A percentile compares a stretch with the other conserved stretches of the same genome.
Evolutionary conservation across 2,888 invertebrate species (phyloP).

Genomic region (Ochlodes sylvanus): DNA sequence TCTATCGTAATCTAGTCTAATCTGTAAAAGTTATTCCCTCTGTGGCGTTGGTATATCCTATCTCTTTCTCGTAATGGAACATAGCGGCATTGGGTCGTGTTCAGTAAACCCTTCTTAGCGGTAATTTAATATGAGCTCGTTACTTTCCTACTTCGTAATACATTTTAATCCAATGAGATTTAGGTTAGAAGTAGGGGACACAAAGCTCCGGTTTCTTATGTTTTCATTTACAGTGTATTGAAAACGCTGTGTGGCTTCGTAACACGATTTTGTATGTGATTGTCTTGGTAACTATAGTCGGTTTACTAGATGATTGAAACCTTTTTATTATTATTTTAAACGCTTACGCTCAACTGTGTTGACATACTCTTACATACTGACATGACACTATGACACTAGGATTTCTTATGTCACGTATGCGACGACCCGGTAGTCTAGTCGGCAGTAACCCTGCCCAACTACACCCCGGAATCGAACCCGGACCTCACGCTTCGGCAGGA

Average conservation of each 20-base stretch:
- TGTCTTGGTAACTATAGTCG: background rate
- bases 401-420: too few species aligned
- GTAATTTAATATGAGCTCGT: slow-evolving; percentile 22
- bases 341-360: too few species aligned
- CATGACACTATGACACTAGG: too few species aligned
- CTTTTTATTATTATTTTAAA: too few species aligned
- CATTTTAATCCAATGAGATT: slow-evolving; percentile 30
- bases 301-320: too few species aligned
- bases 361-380: too few species aligned
- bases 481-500: too few species aligned
- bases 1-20: background rate
- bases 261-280: slow-evolving; percentile 11
- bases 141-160: slow-evolving; percentile 7
- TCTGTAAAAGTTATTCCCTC: background rate
- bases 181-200: slow-evolving; percentile 23
- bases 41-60: background rate
- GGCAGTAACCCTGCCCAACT: too few species aligned
- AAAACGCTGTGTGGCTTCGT: slow-evolving; percentile 26
- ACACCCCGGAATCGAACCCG: too few species aligned
- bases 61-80: too few species aligned
- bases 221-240: slow-evolving; percentile 24
- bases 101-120: slow-evolving; percentile 13
- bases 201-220: slow-evolving; percentile 23
- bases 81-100: too few species aligned
- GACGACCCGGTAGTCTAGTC: too few species aligned